Percentiles rank a stretch among this genome's conserved stretches.
phyloP scores from a whole-genome alignment of 2,113 vertebrate genomes.

The Otocyon megalotis region DNA sequence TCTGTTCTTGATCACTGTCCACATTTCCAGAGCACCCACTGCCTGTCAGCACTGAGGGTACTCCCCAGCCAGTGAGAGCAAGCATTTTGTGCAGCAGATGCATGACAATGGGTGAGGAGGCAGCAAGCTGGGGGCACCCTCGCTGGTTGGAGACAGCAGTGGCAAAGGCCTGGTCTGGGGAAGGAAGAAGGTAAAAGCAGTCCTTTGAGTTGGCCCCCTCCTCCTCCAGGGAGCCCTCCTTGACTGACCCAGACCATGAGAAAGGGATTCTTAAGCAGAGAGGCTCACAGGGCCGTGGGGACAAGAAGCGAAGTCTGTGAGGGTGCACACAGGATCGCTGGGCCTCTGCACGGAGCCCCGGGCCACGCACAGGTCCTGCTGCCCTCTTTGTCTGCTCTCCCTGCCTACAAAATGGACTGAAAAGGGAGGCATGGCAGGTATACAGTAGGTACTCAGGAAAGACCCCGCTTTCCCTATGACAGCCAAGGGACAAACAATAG shows the following conservation, averaged over 20 bases:
- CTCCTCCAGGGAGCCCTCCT: background rate
- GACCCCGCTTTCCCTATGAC: fast-evolving
- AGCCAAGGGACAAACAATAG: fast-evolving
- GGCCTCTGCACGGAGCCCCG: fast-evolving
- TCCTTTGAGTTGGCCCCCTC: background rate
- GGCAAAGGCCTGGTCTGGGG: background rate
- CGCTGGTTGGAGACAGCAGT: background rate
- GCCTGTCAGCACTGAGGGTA: no score
- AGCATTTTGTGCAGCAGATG: background rate
- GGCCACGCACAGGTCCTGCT: background rate
- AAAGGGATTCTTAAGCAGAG: background rate
- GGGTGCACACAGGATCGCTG: fast-evolving
- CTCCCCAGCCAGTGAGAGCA: background rate
- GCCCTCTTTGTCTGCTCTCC: background rate
- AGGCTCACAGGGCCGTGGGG: no score
- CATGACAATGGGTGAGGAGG: no score
- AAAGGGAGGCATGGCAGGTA: fast-evolving
- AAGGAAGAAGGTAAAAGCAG: no score
- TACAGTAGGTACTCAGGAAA: background rate
- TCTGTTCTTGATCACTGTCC: background rate
- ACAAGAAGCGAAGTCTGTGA: fast-evolving
- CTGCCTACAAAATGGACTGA: background rate
- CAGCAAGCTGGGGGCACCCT: fast-evolving
- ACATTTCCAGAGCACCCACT: background rate
- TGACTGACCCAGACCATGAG: background rate